phyloP scores from a whole-genome alignment of 2,888 invertebrate species.

The Cephus spinipes region DNA sequence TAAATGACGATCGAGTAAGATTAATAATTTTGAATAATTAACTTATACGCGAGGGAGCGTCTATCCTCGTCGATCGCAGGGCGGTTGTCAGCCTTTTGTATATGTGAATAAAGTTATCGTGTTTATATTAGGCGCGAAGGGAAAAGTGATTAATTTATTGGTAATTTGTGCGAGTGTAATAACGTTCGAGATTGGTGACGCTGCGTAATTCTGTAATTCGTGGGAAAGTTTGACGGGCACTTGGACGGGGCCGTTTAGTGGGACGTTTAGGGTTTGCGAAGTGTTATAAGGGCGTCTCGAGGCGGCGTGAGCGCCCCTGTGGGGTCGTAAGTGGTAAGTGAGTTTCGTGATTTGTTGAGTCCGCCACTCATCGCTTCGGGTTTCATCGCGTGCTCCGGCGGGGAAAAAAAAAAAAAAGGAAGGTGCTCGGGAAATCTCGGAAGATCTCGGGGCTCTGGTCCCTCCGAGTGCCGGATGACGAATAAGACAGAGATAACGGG shows the following conservation, averaged over 20 bases:
- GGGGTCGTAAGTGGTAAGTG: constrained; percentile 39
- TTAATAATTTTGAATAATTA: background rate
- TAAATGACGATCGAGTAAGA: background rate
- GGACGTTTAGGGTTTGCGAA: constrained; percentile 20
- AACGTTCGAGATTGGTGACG: background rate
- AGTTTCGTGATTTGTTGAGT: constrained; percentile 48
- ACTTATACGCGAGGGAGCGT: background rate
- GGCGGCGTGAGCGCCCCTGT: constrained; percentile 22
- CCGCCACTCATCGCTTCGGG: constrained; percentile 33
- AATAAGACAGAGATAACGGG: background rate
- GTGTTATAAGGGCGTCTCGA: background rate
- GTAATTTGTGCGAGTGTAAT: background rate
- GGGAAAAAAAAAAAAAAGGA: background rate
- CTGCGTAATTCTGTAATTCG: constrained; percentile 37
- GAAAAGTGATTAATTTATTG: background rate
- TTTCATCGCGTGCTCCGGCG: constrained; percentile 22
- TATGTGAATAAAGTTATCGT: background rate
- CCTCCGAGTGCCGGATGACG: background rate
- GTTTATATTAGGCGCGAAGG: background rate
- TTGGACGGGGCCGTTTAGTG: constrained; percentile 22
- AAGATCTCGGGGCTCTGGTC: background rate
- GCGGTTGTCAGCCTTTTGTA: background rate
- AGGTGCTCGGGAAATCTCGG: background rate
- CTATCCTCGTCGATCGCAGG: background rate
- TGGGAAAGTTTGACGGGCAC: constrained; percentile 20